Evolutionary conservation across 2,797 vertebrate species (phyloP).

Genomic region (Simalia tracyae): DNA sequence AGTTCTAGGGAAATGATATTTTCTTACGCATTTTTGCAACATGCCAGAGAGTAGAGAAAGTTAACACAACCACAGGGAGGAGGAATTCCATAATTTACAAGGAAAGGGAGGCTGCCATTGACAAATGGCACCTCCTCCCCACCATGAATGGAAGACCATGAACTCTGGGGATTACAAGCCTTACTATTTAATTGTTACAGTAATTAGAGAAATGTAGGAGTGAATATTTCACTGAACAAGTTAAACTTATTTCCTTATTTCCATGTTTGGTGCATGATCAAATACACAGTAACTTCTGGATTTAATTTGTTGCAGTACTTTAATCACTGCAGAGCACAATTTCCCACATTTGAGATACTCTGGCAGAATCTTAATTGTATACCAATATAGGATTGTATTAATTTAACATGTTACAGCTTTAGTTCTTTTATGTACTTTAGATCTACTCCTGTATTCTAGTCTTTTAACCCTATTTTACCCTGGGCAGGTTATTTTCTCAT

Average conservation of each 20-base stretch:
- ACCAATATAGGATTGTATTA: background rate
- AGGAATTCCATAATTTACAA: slow-evolving; percentile 65
- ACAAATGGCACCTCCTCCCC: slow-evolving; percentile 66
- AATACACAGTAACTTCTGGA: background rate
- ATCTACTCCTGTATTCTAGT: too few species aligned
- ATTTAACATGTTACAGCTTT: too few species aligned
- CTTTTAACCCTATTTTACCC: too few species aligned
- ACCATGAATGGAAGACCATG: slow-evolving; percentile 51
- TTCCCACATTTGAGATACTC: background rate
- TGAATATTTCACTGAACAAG: slow-evolving; percentile 56
- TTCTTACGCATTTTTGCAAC: slow-evolving; percentile 60
- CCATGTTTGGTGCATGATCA: slow-evolving; percentile 38
- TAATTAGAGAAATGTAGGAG: slow-evolving; percentile 71
- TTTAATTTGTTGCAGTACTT: background rate
- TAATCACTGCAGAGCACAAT: background rate
- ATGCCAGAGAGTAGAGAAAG: slow-evolving; percentile 21
- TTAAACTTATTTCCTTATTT: slow-evolving; percentile 48
- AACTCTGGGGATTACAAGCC: slow-evolving; percentile 61
- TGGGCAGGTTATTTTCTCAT: too few species aligned
- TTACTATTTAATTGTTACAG: slow-evolving; percentile 67
- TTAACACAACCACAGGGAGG: slow-evolving; percentile 56
- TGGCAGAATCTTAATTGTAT: background rate
- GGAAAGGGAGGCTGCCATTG: slow-evolving; percentile 54
- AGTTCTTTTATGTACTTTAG: too few species aligned
- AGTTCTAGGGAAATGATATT: slow-evolving; percentile 50